A percentile compares a stretch with the other conserved stretches of the same genome.
These are phyloP conservation scores for Lasioglossum albipes DNA, from an alignment of 1,140 invertebrate species.

Conservation along the genomic window DNA sequence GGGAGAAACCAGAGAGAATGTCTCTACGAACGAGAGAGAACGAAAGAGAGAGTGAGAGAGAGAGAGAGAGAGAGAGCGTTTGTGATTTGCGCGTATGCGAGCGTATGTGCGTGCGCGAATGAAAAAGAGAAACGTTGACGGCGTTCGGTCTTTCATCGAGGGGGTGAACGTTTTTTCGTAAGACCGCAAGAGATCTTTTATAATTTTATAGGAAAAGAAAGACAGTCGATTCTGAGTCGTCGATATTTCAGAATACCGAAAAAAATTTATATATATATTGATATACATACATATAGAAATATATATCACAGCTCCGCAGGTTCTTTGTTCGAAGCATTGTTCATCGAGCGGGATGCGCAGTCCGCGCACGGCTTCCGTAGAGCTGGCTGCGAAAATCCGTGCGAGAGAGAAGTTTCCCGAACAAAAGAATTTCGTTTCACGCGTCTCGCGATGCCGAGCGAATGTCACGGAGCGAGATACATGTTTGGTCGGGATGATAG, in stretches of 20 bases:
- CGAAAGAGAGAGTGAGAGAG: no score
- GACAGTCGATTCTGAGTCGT: conserved; percentile 21
- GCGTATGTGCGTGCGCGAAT: neutral
- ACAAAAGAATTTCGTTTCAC: conserved; percentile 65
- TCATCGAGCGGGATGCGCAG: neutral
- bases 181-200: conserved; percentile 20
- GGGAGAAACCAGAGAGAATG: no score
- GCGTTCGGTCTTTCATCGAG: conserved; percentile 5
- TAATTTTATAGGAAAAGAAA: conserved; percentile 47
- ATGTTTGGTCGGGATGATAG: no score
- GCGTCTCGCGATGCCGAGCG: conserved; percentile 31
- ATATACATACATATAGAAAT: neutral
- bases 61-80: neutral
- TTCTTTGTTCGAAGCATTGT: neutral
- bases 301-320: neutral
- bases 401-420: conserved; percentile 61
- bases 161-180: conserved; percentile 8
- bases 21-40: no score
- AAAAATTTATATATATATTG: neutral
- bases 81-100: no score
- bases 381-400: conserved; percentile 51
- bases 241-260: conserved; percentile 1
- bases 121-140: neutral
- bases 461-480: neutral
- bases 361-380: neutral